These are phyloP conservation scores for Diachasmimorpha longicaudata DNA, from an alignment of 1,140 invertebrate genomes.

Conservation along the genomic window DNA sequence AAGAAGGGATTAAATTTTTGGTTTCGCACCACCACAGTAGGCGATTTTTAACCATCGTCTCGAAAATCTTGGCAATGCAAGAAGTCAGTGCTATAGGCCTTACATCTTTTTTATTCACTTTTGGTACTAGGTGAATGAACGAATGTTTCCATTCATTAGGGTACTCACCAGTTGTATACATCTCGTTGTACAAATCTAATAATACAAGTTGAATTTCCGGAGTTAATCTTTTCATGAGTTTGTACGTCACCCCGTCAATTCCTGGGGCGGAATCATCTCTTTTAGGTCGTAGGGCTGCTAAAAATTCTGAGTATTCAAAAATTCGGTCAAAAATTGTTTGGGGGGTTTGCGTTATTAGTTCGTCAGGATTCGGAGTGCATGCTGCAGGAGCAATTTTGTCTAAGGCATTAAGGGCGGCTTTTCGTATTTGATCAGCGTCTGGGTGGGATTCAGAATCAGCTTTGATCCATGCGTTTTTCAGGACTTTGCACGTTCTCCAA, in stretches of 20 bases:
- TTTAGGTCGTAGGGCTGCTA: background rate
- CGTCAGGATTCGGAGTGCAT: background rate
- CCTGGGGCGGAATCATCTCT: conserved; percentile 5
- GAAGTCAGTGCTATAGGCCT: conserved; percentile 21
- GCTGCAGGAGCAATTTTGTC: conserved; percentile 8
- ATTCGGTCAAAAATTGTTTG: background rate
- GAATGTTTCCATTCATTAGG: background rate
- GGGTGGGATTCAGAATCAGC: too few relatives aligned
- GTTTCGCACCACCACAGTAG: conserved; percentile 18
- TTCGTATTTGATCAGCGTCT: conserved; percentile 15
- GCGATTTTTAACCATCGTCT: conserved; percentile 21
- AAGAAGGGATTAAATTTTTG: conserved; percentile 2
- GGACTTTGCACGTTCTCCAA: background rate
- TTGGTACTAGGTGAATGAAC: conserved; percentile 16
- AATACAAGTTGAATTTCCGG: conserved; percentile 12
- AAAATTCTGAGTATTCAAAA: conserved; percentile 16
- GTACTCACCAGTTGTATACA: background rate
- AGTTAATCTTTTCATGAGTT: background rate
- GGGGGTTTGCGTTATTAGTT: too few relatives aligned
- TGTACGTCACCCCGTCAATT: background rate
- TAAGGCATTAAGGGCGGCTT: background rate
- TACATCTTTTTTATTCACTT: background rate
- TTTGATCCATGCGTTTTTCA: too few relatives aligned
- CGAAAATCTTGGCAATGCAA: conserved; percentile 19
- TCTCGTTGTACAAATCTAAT: too few relatives aligned